Conservation (phyloP, 2,888 invertebrate species). For the Acanthacorydalis orientalis region DNA sequence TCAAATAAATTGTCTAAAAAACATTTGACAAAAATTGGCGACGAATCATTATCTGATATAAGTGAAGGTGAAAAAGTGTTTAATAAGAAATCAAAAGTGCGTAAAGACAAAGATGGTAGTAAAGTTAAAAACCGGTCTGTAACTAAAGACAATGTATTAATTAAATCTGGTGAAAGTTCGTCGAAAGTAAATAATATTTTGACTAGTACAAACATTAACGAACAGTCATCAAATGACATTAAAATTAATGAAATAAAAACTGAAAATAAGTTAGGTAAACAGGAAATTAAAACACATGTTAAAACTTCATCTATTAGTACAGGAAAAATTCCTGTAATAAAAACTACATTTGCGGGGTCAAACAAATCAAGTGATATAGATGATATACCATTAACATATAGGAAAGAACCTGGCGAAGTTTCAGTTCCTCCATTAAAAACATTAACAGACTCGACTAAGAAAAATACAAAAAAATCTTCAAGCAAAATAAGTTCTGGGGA, state of each 20-base stretch:
- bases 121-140: conserved; percentile 12
- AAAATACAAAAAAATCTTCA: conserved; percentile 15
- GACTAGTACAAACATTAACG: background rate
- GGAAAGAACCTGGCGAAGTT: conserved; percentile 12
- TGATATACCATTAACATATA: conserved; percentile 13
- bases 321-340: background rate
- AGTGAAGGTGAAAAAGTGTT: conserved; percentile 13
- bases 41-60: conserved; percentile 13
- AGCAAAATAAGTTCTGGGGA: conserved; percentile 8
- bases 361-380: conserved; percentile 7
- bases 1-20: conserved; percentile 53
- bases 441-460: conserved; percentile 11
- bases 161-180: background rate
- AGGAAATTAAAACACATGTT: background rate
- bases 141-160: background rate
- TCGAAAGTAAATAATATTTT: background rate
- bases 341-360: background rate
- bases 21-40: conserved; percentile 36
- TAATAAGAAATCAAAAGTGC: conserved; percentile 17
- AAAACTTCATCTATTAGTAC: background rate
- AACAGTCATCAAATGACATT: too few species aligned
- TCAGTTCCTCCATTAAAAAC: conserved; percentile 6
- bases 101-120: conserved; percentile 13
- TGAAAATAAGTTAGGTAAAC: too few species aligned
- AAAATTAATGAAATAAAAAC: too few species aligned